Conservation (phyloP, 2,113 vertebrate genomes). For the Shinisaurus crocodilurus region DNA sequence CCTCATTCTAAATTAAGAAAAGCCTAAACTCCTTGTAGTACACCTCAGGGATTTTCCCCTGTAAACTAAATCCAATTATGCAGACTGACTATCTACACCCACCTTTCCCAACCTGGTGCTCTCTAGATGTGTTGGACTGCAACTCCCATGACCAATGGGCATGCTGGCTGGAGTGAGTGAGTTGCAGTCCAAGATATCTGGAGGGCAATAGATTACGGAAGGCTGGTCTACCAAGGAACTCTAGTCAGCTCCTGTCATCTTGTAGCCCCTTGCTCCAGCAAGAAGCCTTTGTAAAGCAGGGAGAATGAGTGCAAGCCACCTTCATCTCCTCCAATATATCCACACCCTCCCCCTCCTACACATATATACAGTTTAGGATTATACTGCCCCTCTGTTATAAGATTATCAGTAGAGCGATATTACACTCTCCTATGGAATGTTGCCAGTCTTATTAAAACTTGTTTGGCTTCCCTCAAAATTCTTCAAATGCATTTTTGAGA, state of each 20-base stretch:
- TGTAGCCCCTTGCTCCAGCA: not conserved
- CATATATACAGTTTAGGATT: not conserved
- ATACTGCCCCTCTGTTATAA: not conserved
- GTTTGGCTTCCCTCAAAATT: not conserved
- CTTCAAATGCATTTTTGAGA: not conserved
- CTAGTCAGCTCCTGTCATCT: not conserved
- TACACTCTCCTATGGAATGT: not conserved
- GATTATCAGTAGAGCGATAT: not conserved
- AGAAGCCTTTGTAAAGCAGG: not conserved
- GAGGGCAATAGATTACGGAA: no score
- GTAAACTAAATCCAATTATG: not conserved
- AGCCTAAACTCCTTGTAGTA: not conserved
- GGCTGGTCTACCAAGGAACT: not conserved
- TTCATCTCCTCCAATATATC: not conserved
- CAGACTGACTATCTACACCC: not conserved
- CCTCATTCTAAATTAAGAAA: constrained; percentile 18
- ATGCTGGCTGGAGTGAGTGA: no score
- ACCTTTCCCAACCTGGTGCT: no score
- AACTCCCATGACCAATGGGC: no score
- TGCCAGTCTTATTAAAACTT: not conserved
- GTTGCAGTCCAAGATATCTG: no score
- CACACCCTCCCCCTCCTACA: not conserved
- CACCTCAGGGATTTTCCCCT: not conserved
- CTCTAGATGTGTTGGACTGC: no score
- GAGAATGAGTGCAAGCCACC: not conserved